Base-by-base conservation (phyloP, 2,888 invertebrate species). In the Tinea pellionella region DNA sequence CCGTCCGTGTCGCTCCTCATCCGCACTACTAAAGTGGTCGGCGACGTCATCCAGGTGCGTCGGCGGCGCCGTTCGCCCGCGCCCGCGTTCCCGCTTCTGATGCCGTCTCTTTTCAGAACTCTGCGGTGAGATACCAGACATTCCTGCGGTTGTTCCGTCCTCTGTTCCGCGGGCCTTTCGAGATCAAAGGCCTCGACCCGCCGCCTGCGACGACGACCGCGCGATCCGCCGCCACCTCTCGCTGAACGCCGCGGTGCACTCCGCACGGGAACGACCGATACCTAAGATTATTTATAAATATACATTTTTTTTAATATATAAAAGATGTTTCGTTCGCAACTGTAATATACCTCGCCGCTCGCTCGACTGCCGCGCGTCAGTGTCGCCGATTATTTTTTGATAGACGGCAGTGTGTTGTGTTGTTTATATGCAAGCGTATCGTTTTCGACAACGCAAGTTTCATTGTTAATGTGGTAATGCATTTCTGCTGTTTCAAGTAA, bases 141-240 rank as follows among this genome's bases (percentile, higher is more conserved):
- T 89, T 94, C 67, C 77, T 94, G 65, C 89, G 94, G 61, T 88
- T 93, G 47, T 93, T 94, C 84, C 91, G 92, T 68, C 94, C 94
- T 2, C 78, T 93, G 62, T 90, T 94, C 74, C 90, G 92, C 13
- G 91, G 91, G n/a, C 87, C 89, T 11, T 90, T 94, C 72, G 91
- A 92, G 64, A 92, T 93, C 64, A 93, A 93, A 73, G 94, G 93
- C 3, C 86, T 91, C 59, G 90, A 92, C 65, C 90, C 90, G 0
- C 78, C 89, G 68, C 88, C 89, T 51, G 88, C 88, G 18, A 89
- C 89, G 59, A 82, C 24, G 24, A 18, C 47, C 47, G 7, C 2
- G 47, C 2, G 15, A 6, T 9, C 47, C 2, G 9, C 47, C 11
- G 4, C 47, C 11, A 15, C 16, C 47, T 8, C 47, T 15, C 12